phyloP scores from a whole-genome alignment of 2,113 vertebrate species.

The Psittacula cyanocephala region DNA sequence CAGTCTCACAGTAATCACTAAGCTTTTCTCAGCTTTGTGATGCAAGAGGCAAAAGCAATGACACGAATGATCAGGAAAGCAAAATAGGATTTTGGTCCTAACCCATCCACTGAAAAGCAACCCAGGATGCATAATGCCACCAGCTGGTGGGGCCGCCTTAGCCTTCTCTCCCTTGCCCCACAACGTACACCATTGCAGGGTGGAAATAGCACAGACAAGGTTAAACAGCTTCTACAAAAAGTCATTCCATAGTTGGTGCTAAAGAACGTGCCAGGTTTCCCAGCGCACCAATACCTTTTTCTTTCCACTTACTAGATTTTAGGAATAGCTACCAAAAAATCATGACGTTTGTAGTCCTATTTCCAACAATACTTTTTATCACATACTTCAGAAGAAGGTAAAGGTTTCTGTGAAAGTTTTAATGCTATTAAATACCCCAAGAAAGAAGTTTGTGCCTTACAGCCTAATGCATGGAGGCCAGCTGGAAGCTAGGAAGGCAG shows the following conservation, averaged over 20 bases:
- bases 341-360: not conserved
- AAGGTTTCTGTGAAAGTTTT: not conserved
- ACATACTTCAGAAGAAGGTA: not conserved
- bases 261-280: not conserved
- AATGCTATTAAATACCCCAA: not conserved
- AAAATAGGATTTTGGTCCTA: not conserved
- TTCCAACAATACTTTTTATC: not conserved
- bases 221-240: not conserved
- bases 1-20: not conserved
- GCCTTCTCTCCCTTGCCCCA: not conserved
- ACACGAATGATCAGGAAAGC: not conserved
- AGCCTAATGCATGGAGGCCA: not conserved
- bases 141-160: not conserved
- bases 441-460: not conserved
- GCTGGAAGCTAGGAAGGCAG: not conserved
- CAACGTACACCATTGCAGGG: fast-evolving
- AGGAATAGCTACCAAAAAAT: not conserved
- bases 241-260: fast-evolving
- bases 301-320: not conserved
- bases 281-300: not conserved
- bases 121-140: not conserved
- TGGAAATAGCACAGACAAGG: not conserved
- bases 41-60: not conserved
- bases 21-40: not conserved
- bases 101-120: not conserved